Conservation (phyloP, 2,113 vertebrate genomes). For the Bambusicola thoracicus region DNA sequence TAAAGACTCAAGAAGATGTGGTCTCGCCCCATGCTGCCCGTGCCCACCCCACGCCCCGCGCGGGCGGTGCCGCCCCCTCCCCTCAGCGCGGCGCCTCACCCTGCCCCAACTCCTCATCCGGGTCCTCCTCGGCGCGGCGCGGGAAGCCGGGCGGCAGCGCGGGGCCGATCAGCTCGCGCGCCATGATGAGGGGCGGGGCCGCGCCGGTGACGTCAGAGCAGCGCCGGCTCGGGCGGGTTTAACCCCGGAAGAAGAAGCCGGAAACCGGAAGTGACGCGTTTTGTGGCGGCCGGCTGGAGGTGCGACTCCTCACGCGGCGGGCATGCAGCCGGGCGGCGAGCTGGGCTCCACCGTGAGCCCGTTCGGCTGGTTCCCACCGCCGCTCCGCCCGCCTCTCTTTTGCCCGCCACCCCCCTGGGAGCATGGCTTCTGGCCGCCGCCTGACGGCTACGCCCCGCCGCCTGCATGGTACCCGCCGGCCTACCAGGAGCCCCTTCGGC, state of each 20-base stretch:
- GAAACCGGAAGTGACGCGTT: slow-evolving; percentile 35
- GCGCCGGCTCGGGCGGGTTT: too few relatives aligned
- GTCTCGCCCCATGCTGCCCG: too few relatives aligned
- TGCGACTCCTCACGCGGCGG: background rate
- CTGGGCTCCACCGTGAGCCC: background rate
- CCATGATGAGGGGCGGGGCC: slow-evolving; percentile 45
- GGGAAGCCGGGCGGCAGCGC: slow-evolving; percentile 83
- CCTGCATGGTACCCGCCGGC: slow-evolving; percentile 29
- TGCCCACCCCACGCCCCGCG: too few relatives aligned
- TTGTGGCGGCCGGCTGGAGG: background rate
- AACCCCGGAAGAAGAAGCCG: rapidly evolving
- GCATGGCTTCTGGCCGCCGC: background rate
- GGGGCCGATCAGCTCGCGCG: slow-evolving; percentile 84
- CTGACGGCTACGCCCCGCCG: background rate
- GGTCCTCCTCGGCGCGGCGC: slow-evolving; percentile 66
- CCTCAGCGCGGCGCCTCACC: slow-evolving; percentile 51
- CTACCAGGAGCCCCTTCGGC: background rate
- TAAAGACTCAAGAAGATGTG: background rate
- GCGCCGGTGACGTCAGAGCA: background rate
- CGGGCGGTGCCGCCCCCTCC: too few relatives aligned
- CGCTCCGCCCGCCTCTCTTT: background rate
- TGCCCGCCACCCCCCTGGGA: slow-evolving; percentile 10
- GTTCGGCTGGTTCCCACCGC: slow-evolving; percentile 44
- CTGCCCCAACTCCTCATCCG: slow-evolving; percentile 74
- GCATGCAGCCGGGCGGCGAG: rapidly evolving